phyloP scores from a whole-genome alignment of 92 coral and sea anemone species.

The Actinostola sp. region DNA sequence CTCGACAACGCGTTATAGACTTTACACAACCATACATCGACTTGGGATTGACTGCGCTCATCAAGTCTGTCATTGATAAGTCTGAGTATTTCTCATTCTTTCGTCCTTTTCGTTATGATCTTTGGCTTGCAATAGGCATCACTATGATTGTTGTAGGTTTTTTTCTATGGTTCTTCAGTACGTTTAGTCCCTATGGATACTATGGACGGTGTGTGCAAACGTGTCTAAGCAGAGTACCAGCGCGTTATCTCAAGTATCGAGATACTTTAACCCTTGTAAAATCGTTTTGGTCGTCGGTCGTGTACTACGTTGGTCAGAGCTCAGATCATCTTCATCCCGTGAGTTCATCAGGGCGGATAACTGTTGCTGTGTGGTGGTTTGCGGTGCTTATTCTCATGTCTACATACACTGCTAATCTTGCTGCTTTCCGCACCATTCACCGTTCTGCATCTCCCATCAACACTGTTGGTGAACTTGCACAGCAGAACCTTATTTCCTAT shows the following conservation, averaged over 20 bases:
- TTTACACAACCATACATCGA: conserved; percentile 85
- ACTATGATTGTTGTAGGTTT: conserved; percentile 69
- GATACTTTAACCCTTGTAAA: conserved; percentile 70
- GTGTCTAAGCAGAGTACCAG: conserved; percentile 59
- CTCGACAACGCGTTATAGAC: conserved; percentile 76
- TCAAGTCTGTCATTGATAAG: conserved; percentile 50
- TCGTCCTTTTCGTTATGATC: conserved; percentile 66
- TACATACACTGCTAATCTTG: conserved; percentile 90
- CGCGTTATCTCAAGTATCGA: conserved; percentile 63
- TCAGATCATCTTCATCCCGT: conserved; percentile 81
- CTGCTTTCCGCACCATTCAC: conserved; percentile 77
- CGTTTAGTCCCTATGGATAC: conserved; percentile 88
- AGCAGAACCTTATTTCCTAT: conserved; percentile 67
- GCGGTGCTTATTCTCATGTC: conserved; percentile 73
- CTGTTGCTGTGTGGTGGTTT: conserved; percentile 92
- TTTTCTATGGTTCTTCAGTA: conserved; percentile 80
- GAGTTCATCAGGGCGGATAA: conserved; percentile 76
- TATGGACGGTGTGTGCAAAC: conserved; percentile 88
- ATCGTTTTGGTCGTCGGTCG: conserved; percentile 72
- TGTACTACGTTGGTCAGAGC: conserved; percentile 85
- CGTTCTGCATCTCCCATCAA: conserved; percentile 71
- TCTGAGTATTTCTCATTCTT: conserved; percentile 66
- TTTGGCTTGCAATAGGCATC: conserved; percentile 73
- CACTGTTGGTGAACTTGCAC: conserved; percentile 76
- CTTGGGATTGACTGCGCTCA: conserved; percentile 74